Evolutionary conservation across 2,888 invertebrate species (phyloP).

Genomic region (Disparrhopalites patrizii): DNA sequence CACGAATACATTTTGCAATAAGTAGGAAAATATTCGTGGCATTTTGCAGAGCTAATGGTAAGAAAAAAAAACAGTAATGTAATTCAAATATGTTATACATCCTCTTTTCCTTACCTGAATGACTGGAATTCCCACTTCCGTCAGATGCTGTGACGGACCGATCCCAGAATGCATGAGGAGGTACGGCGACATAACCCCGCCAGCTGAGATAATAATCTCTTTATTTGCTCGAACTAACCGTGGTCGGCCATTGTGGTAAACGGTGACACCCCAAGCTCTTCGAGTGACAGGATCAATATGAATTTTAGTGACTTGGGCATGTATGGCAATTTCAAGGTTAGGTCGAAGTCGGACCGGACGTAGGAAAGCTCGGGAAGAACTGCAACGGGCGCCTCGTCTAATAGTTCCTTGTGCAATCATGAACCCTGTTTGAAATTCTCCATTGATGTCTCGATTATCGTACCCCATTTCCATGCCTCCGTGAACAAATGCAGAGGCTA

Average conservation of each 20-base stretch:
- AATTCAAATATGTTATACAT: not conserved
- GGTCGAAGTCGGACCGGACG: slow-evolving; percentile 71
- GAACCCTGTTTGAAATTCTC: slow-evolving; percentile 79
- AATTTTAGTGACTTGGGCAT: slow-evolving; percentile 72
- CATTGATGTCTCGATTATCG: slow-evolving; percentile 79
- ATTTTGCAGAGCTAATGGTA: too few species aligned
- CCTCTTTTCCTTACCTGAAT: slow-evolving; percentile 45
- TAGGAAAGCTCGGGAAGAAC: slow-evolving; percentile 81
- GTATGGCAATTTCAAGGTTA: slow-evolving; percentile 81
- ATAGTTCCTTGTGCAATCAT: slow-evolving; percentile 71
- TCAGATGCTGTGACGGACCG: slow-evolving; percentile 50
- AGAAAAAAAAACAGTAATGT: too few species aligned
- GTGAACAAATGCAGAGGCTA: slow-evolving; percentile 75
- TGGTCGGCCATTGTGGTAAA: slow-evolving; percentile 67
- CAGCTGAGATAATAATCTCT: slow-evolving; percentile 88
- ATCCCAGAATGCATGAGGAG: slow-evolving; percentile 89
- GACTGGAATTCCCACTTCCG: slow-evolving; percentile 51
- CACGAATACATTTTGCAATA: too few species aligned
- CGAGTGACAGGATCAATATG: slow-evolving; percentile 64
- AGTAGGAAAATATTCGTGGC: too few species aligned
- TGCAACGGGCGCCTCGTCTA: slow-evolving; percentile 72
- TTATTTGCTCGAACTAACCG: slow-evolving; percentile 71
- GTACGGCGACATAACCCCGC: slow-evolving; percentile 89
- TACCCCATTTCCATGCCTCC: slow-evolving; percentile 81
- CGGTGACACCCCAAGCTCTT: slow-evolving; percentile 76